phyloP scores from a whole-genome alignment of 2,888 invertebrate species.

The Idaea straminata region DNA sequence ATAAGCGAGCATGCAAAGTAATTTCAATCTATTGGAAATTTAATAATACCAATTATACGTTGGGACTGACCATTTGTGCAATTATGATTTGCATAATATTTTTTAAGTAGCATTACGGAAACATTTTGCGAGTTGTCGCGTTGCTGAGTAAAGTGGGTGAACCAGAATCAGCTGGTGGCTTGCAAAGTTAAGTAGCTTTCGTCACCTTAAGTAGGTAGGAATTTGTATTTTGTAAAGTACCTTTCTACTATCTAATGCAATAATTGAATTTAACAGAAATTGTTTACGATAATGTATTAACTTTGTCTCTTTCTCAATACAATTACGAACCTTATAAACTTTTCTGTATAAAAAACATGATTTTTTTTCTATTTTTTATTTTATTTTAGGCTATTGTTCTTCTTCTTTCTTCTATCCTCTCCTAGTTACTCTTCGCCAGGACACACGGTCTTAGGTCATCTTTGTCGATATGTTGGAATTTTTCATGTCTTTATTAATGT shows the following conservation, averaged over 20 bases:
- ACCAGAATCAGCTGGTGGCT: constrained; percentile 47
- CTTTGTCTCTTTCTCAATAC: no score
- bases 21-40: constrained; percentile 14
- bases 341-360: no score
- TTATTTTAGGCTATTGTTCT: no score
- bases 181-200: constrained; percentile 41
- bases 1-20: constrained; percentile 18
- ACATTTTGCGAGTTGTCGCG: constrained; percentile 38
- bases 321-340: no score
- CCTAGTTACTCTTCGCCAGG: no score
- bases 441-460: no score
- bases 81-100: constrained; percentile 38
- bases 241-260: constrained; percentile 13
- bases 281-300: not conserved
- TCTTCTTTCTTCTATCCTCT: no score
- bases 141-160: constrained; percentile 68
- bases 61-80: constrained; percentile 23
- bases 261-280: constrained; percentile 16
- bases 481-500: no score
- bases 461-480: no score
- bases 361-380: no score
- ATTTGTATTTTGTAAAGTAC: constrained; percentile 25
- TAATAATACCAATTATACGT: constrained; percentile 21
- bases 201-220: constrained; percentile 21
- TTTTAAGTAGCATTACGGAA: constrained; percentile 10